These are phyloP conservation scores for Griposia aprilina DNA, from an alignment of 2,888 invertebrate species.

Conservation along the genomic window DNA sequence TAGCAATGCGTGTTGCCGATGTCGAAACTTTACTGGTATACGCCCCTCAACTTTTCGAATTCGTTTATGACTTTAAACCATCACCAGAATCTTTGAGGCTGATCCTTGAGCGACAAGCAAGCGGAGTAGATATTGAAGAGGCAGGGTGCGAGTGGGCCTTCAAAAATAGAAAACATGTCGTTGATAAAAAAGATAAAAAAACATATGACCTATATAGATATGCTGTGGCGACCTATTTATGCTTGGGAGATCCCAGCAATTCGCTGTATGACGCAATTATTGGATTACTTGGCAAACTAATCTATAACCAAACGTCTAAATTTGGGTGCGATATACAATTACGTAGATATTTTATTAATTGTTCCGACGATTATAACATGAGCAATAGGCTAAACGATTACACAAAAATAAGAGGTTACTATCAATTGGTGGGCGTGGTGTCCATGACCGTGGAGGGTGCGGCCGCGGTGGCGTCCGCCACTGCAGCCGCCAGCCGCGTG, in stretches of 20 bases:
- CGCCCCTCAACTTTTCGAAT: constrained; percentile 36
- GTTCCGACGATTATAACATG: constrained; percentile 22
- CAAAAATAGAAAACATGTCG: background rate
- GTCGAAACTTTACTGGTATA: background rate
- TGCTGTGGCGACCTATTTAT: constrained; percentile 49
- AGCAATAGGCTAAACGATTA: background rate
- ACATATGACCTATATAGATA: constrained; percentile 20
- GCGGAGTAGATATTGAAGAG: constrained; percentile 29
- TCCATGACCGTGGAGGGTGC: constrained; percentile 30
- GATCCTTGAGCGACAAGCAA: constrained; percentile 41
- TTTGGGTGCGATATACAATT: background rate
- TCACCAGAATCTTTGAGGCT: constrained; percentile 19
- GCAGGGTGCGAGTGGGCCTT: constrained; percentile 42
- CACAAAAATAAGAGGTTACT: accelerated
- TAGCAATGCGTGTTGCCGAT: constrained; percentile 54
- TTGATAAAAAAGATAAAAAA: background rate
- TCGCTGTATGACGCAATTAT: background rate
- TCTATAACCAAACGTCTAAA: accelerated
- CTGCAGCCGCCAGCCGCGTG: constrained; percentile 30
- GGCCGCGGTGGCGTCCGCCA: constrained; percentile 31
- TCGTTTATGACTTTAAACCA: constrained; percentile 34
- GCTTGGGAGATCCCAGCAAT: background rate
- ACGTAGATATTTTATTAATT: background rate
- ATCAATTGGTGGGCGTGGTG: constrained; percentile 38
- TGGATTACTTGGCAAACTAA: accelerated